Evolutionary conservation across 2,888 invertebrate genomes (phyloP), one percentile per base, ranked within the genome.

Genomic region (Ligdia adustata): DNA sequence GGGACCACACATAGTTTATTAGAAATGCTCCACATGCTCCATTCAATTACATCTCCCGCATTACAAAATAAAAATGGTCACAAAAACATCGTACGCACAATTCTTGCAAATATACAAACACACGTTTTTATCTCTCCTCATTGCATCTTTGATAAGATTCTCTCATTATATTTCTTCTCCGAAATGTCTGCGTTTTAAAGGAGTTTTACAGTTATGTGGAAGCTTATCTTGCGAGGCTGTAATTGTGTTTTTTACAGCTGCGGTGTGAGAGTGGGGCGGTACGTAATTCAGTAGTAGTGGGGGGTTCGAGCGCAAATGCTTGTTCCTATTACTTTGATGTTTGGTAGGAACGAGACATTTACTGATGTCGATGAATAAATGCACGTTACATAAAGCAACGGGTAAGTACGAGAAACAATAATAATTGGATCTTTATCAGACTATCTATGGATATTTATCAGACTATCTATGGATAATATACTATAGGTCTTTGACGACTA

Each of bases 301-400:
- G 13, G 40, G 42, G 24, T 45, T 45, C 44, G 28, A 63, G 57
- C 42, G 50, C 47, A 48, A 64, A 65, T 57, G 54, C 66, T 63
- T 60, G 48, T 62, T 61, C 58, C 63, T 64, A 72, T 70, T 66
- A 66, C 75, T 76, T 76, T 76, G 73, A 75, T 70, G 72, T 72
- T 37, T 35, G 40, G 14, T 55, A 57, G 52, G 20, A 53, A 47
- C 33, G 54, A 4, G 37, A n/a, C 3, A 22, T 5, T n/a, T n/a
- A 9, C 1, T 4, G 3, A 5, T 42, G 27, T 47, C 52, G 44
- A 51, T 47, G 22, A 12, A 9, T 16, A 7, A 16, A 26, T 9
- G 6, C 13, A 38, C 37, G 6, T 26, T 15, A 7, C 32, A 14
- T n/a, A 14, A n/a, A 9, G 12, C 6, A 7, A 3, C 2, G 13